Conservation (phyloP, 2,797 vertebrate genomes). For the Ptychobarbus kaznakovi region DNA sequence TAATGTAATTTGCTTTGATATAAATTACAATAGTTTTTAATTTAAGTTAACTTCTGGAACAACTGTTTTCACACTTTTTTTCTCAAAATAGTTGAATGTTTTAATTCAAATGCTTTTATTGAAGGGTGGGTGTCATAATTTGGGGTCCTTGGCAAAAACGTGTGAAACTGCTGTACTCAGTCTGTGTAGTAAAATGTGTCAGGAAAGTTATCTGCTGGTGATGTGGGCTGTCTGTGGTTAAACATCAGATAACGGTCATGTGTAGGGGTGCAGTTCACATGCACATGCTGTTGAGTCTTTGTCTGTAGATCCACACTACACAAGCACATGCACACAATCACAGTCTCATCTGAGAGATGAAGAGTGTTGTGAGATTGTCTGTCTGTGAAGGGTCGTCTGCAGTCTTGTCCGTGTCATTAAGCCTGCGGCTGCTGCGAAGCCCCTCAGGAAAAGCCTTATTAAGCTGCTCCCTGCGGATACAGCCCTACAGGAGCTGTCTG, state of each 20-base stretch:
- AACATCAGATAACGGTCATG: slow-evolving; percentile 29
- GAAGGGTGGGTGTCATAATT: background rate
- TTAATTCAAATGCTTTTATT: background rate
- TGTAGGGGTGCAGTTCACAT: background rate
- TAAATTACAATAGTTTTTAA: background rate
- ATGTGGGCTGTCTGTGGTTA: slow-evolving; percentile 15
- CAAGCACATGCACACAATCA: slow-evolving; percentile 2
- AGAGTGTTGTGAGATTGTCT: slow-evolving; percentile 14
- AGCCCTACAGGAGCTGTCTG: slow-evolving; percentile 18
- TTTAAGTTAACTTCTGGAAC: background rate
- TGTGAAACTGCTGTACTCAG: background rate
- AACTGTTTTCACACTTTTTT: background rate
- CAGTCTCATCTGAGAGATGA: slow-evolving; percentile 8
- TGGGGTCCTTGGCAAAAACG: background rate
- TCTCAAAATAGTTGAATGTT: background rate
- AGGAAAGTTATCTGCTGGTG: background rate
- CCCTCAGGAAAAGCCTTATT: slow-evolving; percentile 27
- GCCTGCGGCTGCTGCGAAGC: slow-evolving; percentile 27
- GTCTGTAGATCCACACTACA: background rate
- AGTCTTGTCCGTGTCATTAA: slow-evolving; percentile 45
- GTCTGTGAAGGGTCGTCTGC: slow-evolving; percentile 37
- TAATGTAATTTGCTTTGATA: too few species aligned
- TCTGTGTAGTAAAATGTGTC: background rate
- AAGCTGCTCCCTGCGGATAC: slow-evolving; percentile 38
- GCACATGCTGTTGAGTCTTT: background rate